Evolutionary conservation across 2,113 vertebrate genomes (phyloP), one percentile per base, ranked within the genome.

Genomic region (Amphiprion percula): DNA sequence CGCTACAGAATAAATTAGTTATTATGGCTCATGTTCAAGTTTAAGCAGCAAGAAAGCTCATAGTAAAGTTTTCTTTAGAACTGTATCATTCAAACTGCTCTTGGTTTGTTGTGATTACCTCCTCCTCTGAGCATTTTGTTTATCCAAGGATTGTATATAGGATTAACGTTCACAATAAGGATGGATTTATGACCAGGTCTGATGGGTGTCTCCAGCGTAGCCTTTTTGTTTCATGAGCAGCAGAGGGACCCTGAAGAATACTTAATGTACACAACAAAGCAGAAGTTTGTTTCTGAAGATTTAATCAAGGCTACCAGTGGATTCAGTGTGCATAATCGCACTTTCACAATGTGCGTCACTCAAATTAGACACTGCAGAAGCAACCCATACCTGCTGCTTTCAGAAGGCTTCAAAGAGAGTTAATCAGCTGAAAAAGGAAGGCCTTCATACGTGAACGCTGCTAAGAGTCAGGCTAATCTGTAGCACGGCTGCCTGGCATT

Each of bases 341-440:
- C 41, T 54, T 54, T 39, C 19, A 47, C 54, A 23, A 19, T 49
- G 17, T 54, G 53, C 24, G 67, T 37, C 73, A 65, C 67, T 75
- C 70, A 75, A 63, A 58, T 68, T 64, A 64, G 72, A 53, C 55
- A 69, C 59, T 16, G 7, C 66, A 58, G 9, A 52, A 23, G 58
- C 24, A 39, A 41, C 7, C 41, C 47, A 16, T 47, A 67, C 49
- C 65, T 70, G 54, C 4, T 11, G 15, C 73, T 33, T 71, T 75
- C 46, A 30, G 28, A 16, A 44, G 19, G 2, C 14, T 81, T 24
- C 23, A 67, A 46, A 58, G 41, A 49, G 65, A 79, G n/a, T 60
- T 82, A 70, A 79, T 77, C 60, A 77, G 39, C 23, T 50, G 26
- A 60, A 58, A 10, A 76, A 28, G 49, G 30, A 64, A 67, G 37